Evolutionary conservation across 2,113 vertebrate genomes (phyloP).

Genomic region (Hyla sarda): DNA sequence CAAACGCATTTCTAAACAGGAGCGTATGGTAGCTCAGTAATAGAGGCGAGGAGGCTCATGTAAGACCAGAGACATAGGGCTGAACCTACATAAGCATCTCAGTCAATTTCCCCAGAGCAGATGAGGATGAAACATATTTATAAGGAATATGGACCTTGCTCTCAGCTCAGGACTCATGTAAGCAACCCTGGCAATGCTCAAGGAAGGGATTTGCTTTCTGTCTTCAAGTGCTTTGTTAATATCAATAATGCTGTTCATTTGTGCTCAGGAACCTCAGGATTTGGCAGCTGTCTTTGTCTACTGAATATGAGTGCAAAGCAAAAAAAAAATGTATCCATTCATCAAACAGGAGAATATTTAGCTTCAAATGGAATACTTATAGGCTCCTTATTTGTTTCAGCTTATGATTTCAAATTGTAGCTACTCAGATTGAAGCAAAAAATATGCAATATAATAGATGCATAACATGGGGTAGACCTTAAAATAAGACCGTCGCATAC

Average conservation of each 20-base stretch:
- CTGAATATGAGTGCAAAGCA: not conserved
- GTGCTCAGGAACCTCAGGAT: constrained; percentile 3
- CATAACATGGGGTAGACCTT: too few relatives aligned
- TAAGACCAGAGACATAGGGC: not conserved
- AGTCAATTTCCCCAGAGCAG: not conserved
- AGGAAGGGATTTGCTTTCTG: constrained; percentile 8
- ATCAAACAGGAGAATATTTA: not conserved
- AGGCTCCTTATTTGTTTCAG: not conserved
- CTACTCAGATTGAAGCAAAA: not conserved
- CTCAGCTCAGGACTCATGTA: not conserved
- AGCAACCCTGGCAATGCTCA: not conserved
- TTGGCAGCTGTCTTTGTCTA: constrained; percentile 2
- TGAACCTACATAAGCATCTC: not conserved
- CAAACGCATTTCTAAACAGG: constrained; percentile 47
- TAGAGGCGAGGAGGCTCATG: not conserved
- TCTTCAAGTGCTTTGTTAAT: constrained; percentile 36
- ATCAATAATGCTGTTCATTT: constrained; percentile 35
- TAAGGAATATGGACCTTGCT: not conserved
- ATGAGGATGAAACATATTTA: not conserved
- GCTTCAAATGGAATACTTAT: too few relatives aligned
- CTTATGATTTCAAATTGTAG: not conserved
- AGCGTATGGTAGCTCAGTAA: constrained; percentile 35
- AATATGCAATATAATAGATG: not conserved
- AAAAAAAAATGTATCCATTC: not conserved
- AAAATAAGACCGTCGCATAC: too few relatives aligned